Evolutionary conservation across 2,113 vertebrate species (phyloP).

Genomic region (Platysteira castanea): DNA sequence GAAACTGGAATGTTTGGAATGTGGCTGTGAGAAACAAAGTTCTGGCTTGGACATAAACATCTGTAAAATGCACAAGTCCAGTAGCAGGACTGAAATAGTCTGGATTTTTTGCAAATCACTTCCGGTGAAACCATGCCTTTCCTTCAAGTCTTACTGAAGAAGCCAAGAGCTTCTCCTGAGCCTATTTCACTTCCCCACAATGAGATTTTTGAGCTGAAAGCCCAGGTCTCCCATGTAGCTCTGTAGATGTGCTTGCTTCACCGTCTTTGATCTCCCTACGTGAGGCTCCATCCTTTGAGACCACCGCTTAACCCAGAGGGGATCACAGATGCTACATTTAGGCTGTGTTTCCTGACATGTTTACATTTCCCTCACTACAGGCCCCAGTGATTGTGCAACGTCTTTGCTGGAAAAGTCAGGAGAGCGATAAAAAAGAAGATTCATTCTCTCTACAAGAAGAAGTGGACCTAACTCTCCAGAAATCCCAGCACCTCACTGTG

Average conservation of each 20-base stretch:
- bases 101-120: neutral
- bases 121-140: neutral
- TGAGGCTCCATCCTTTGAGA: neutral
- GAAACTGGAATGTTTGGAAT: neutral
- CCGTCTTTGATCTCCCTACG: neutral
- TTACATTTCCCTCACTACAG: neutral
- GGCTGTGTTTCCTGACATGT: neutral
- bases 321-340: neutral
- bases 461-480: neutral
- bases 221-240: neutral
- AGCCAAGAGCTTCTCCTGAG: neutral
- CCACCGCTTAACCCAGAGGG: fast-evolving
- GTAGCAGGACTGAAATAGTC: neutral
- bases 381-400: neutral
- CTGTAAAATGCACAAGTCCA: neutral
- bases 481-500: neutral
- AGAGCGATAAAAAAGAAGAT: neutral
- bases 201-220: neutral
- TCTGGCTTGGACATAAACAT: neutral
- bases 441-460: neutral
- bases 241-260: neutral
- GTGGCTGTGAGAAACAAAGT: neutral
- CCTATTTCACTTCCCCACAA: neutral
- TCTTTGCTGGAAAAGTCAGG: neutral
- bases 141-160: neutral